These are phyloP conservation scores for Epinotia bilunana DNA, from an alignment of 2,888 invertebrate species.

Conservation along the genomic window DNA sequence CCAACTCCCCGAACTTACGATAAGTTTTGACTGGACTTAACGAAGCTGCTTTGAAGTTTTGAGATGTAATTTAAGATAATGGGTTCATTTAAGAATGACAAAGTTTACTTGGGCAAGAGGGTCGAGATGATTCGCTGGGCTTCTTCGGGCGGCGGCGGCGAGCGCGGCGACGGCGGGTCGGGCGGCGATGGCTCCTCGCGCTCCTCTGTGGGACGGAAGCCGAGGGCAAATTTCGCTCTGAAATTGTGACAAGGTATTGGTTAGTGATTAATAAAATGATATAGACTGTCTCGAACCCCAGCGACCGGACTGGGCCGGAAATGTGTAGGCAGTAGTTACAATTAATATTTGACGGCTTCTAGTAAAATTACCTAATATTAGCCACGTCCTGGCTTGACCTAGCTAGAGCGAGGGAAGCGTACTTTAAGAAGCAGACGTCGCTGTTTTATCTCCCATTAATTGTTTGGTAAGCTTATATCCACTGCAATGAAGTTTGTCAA, in stretches of 20 bases:
- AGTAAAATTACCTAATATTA: too few species aligned
- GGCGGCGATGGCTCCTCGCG: conserved; percentile 82
- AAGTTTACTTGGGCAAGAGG: conserved; percentile 88
- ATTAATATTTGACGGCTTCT: too few species aligned
- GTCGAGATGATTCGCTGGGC: conserved; percentile 90
- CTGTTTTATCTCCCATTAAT: too few species aligned
- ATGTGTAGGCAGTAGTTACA: too few species aligned
- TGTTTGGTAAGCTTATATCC: too few species aligned
- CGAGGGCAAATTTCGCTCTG: conserved; percentile 89
- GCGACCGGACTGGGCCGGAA: too few species aligned
- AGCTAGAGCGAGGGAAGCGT: too few species aligned
- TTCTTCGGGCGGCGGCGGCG: conserved; percentile 90
- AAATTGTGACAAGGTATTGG: conserved; percentile 50
- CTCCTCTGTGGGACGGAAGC: conserved; percentile 87
- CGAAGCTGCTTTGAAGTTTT: conserved; percentile 39
- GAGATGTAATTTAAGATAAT: conserved; percentile 36
- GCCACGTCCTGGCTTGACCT: too few species aligned
- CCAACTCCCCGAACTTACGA: conserved; percentile 22
- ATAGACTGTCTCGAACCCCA: background rate
- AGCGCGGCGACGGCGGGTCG: conserved; percentile 78
- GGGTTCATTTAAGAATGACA: conserved; percentile 40
- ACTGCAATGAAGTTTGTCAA: too few species aligned
- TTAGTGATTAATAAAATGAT: background rate
- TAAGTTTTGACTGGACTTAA: conserved; percentile 39
- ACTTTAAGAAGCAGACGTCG: too few species aligned